These are phyloP conservation scores for Nyctibius bracteatus DNA, from an alignment of 2,113 vertebrate genomes.

Conservation along the genomic window DNA sequence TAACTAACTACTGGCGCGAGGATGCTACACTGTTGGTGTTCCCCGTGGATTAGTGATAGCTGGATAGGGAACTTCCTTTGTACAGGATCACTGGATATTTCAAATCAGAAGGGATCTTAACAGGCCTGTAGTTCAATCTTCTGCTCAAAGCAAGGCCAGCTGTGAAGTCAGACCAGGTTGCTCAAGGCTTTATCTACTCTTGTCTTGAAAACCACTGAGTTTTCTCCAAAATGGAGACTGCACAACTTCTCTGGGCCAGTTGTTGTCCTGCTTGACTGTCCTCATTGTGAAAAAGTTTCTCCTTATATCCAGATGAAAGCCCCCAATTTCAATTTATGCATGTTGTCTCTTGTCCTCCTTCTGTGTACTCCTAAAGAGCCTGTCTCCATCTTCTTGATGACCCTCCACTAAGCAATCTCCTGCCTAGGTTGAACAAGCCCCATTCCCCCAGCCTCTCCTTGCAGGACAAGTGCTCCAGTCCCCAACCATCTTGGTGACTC, in stretches of 20 bases:
- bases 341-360: not conserved
- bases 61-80: not conserved
- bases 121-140: not conserved
- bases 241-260: not conserved
- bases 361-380: not conserved
- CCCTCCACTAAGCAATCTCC: not conserved
- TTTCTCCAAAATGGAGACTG: not conserved
- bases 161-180: not conserved
- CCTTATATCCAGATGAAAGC: not conserved
- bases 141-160: not conserved
- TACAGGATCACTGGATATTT: not conserved
- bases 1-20: not conserved
- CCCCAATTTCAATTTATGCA: not conserved
- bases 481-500: not conserved
- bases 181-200: not conserved
- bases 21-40: not conserved
- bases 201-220: not conserved
- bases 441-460: not conserved
- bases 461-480: not conserved
- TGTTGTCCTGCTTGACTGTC: not conserved
- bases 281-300: not conserved
- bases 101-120: not conserved
- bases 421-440: not conserved
- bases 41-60: not conserved
- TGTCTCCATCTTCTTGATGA: not conserved